Evolutionary conservation across 2,113 vertebrate species (phyloP).

Genomic region (Lontra canadensis): DNA sequence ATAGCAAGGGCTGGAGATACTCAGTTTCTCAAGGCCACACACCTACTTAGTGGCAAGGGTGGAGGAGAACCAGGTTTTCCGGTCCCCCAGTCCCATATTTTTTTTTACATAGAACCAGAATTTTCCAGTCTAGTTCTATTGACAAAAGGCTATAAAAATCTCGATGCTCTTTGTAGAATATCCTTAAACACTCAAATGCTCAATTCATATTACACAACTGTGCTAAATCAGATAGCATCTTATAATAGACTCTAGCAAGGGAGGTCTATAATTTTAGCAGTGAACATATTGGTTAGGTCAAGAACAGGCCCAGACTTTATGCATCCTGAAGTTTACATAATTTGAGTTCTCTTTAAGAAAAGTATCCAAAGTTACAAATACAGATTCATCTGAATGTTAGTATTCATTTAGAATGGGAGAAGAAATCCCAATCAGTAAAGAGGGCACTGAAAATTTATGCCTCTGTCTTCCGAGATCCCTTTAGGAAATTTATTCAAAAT

Average conservation of each 20-base stretch:
- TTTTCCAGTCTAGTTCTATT: not conserved
- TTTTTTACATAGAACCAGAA: not conserved
- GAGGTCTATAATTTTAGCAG: not conserved
- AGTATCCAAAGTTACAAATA: not conserved
- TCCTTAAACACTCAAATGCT: not conserved
- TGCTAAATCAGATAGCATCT: not conserved
- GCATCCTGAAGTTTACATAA: not conserved
- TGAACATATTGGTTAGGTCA: not conserved
- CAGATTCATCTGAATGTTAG: not conserved
- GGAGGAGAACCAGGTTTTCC: not conserved
- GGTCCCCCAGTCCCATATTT: not conserved
- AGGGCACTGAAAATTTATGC: not conserved
- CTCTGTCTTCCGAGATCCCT: not conserved
- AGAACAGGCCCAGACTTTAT: not conserved
- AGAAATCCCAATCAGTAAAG: not conserved
- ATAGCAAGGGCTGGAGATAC: fast-evolving
- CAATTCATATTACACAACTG: not conserved
- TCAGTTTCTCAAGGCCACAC: not conserved
- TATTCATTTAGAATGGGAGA: not conserved
- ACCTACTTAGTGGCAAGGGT: not conserved
- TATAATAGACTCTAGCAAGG: not conserved
- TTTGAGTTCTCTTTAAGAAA: not conserved
- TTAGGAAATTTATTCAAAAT: not conserved
- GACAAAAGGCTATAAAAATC: not conserved
- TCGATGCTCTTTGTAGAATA: not conserved